A percentile compares a stretch with the other conserved stretches of the same genome.
Evolutionary conservation across 1,140 invertebrate species (phyloP).

Genomic region (Doryteuthis pealeii): DNA sequence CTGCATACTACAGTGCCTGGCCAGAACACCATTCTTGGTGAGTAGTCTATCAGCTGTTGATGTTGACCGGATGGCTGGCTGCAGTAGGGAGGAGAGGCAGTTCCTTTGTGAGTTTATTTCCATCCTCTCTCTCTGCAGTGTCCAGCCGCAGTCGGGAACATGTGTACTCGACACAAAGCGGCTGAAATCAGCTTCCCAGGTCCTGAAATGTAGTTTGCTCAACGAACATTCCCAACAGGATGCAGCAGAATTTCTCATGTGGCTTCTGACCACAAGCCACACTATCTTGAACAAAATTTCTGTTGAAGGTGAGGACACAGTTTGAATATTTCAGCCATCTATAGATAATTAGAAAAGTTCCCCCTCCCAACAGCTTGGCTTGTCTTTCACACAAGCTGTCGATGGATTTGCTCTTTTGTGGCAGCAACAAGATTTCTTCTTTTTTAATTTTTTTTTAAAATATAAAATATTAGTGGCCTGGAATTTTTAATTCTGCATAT

Average conservation of each 20-base stretch:
- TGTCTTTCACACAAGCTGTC: too few species aligned
- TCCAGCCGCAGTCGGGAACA: conserved; percentile 17
- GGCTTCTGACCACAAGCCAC: conserved; percentile 52
- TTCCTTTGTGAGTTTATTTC: conserved; percentile 43
- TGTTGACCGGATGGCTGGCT: conserved; percentile 20
- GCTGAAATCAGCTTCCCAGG: conserved; percentile 42
- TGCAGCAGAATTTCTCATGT: conserved; percentile 57
- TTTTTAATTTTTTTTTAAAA: too few species aligned
- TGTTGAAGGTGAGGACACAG: background rate
- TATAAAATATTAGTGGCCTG: too few species aligned
- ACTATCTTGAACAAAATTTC: conserved; percentile 45
- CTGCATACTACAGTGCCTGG: conserved; percentile 53
- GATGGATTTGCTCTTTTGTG: too few species aligned
- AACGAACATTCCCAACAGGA: conserved; percentile 51
- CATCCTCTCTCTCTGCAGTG: conserved; percentile 37
- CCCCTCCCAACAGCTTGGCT: too few species aligned
- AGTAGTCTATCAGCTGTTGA: conserved; percentile 31
- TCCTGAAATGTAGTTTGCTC: conserved; percentile 20
- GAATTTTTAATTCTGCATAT: too few species aligned
- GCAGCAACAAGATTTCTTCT: too few species aligned
- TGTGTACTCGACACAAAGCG: conserved; percentile 34
- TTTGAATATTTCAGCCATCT: background rate
- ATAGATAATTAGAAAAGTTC: too few species aligned
- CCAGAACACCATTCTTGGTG: conserved; percentile 44
- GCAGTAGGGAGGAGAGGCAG: conserved; percentile 41